A percentile compares a stretch with the other conserved stretches of the same genome.
Evolutionary conservation across 1,140 invertebrate genomes (phyloP).

Genomic region (Dendrolimus kikuchii): DNA sequence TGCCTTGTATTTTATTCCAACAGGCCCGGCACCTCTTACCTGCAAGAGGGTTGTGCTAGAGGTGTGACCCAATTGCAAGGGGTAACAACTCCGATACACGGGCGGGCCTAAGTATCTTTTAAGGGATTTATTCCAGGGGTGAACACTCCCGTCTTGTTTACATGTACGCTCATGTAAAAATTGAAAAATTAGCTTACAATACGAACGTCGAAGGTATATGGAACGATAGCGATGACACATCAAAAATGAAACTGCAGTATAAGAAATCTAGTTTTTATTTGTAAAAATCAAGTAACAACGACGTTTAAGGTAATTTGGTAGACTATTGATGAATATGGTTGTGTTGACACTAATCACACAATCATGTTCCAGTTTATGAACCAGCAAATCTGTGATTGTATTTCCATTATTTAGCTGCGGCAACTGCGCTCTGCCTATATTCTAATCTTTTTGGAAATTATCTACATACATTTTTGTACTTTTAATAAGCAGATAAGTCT

Average conservation of each 20-base stretch:
- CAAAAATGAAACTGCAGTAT: constrained; percentile 1
- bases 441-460: too few species aligned
- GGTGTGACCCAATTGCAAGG: constrained; percentile 72
- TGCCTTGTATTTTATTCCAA: constrained; percentile 73
- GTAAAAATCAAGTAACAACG: constrained; percentile 2
- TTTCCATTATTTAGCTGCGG: too few species aligned
- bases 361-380: too few species aligned
- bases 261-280: not conserved
- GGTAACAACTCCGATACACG: constrained; percentile 72
- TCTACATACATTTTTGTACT: too few species aligned
- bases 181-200: constrained; percentile 29
- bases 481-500: too few species aligned
- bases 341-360: not conserved
- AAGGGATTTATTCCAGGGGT: constrained; percentile 67
- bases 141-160: constrained; percentile 42
- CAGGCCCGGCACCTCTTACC: constrained; percentile 74
- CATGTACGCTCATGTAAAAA: constrained; percentile 28
- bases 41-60: constrained; percentile 73
- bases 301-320: not conserved
- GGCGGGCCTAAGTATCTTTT: constrained; percentile 69
- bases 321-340: not conserved
- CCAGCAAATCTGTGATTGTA: too few species aligned
- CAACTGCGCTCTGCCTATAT: too few species aligned
- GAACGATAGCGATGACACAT: constrained; percentile 53
- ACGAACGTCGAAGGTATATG: constrained; percentile 41